Base-by-base conservation (phyloP, 1,140 invertebrate genomes). In the Drosophila bipectinata region DNA sequence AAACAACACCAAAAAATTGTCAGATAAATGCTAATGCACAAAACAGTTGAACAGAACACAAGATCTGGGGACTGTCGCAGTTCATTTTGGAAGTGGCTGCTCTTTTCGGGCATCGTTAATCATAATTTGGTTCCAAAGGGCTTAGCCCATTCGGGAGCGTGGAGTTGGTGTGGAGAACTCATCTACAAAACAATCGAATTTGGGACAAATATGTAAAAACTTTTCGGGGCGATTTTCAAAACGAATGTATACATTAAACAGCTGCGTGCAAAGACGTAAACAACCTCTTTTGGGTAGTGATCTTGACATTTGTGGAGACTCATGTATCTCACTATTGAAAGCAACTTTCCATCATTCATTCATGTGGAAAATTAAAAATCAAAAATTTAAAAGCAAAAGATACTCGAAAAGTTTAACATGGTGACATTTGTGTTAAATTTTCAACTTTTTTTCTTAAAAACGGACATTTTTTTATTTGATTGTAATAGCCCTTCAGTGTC, bases 101-200 rank as follows among this genome's bases (percentile, higher is more conserved):
- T 24, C 51, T 49, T 12, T 34, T 24, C 30, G 15, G 56, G 55
- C 30, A 61, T 85, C 82, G 82, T 85, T 87, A 87, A 85, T 85
- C 82, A 85, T 85, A 75, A 87, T 87, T 82, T 74, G 74, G 62
- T 49, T 44, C 55, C 58, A 52, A 87, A 81, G 73, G 78, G 78
- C 74, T 78, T 77, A 67, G 9, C 51, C 51, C 39, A 75, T 67
- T 24, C 48, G 30, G 8, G 44, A 62, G 18, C 18, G 9, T 10
- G 15, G 47, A 52, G 6, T 28, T n/a, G 18, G 9, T 47, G 41
- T 44, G n/a, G 41, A 18, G 6, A 44, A 44, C 15, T 7, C n/a
- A 18, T 15, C 41, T 18, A 44, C 41, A 7, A 44, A 44, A 44
- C 14, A 44, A 8, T 44, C 8, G n/a, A 44, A 44, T 44, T 14